A percentile compares a stretch with the other conserved stretches of the same genome.
These are phyloP conservation scores for Autographa pulchrina DNA, from an alignment of 2,888 invertebrate species.

Conservation along the genomic window DNA sequence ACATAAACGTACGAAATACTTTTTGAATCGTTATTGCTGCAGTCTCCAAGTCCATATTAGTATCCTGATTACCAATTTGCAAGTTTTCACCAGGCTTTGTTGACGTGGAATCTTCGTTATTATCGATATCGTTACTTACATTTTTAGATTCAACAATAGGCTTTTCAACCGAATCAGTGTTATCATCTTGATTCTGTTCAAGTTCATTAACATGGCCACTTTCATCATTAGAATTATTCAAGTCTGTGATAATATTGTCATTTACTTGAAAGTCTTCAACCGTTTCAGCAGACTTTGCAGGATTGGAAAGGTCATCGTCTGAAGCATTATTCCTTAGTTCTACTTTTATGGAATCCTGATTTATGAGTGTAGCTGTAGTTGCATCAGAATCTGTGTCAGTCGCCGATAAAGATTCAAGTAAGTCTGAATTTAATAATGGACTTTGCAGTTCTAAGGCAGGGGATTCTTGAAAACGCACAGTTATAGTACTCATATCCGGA, in stretches of 20 bases:
- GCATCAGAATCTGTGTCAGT: conserved; percentile 36
- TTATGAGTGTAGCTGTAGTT: conserved; percentile 36
- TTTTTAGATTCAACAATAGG: neutral
- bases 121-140: conserved; percentile 8
- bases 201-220: neutral
- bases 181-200: conserved; percentile 12
- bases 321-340: conserved; percentile 5
- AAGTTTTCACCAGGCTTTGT: conserved; percentile 19
- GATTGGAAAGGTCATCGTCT: conserved; percentile 5
- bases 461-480: conserved; percentile 25
- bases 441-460: conserved; percentile 39
- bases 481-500: conserved; percentile 28
- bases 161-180: conserved; percentile 16
- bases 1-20: conserved; percentile 86
- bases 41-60: conserved; percentile 85
- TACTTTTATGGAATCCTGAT: conserved; percentile 29
- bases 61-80: conserved; percentile 49
- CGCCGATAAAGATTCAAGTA: conserved; percentile 23
- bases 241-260: neutral
- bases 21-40: conserved; percentile 90
- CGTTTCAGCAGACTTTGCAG: neutral
- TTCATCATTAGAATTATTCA: neutral
- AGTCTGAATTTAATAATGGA: conserved; percentile 24
- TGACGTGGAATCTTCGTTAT: conserved; percentile 12
- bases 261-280: conserved; percentile 11